phyloP scores from a whole-genome alignment of 2,888 invertebrate genomes.

The Vandiemenella viatica region DNA sequence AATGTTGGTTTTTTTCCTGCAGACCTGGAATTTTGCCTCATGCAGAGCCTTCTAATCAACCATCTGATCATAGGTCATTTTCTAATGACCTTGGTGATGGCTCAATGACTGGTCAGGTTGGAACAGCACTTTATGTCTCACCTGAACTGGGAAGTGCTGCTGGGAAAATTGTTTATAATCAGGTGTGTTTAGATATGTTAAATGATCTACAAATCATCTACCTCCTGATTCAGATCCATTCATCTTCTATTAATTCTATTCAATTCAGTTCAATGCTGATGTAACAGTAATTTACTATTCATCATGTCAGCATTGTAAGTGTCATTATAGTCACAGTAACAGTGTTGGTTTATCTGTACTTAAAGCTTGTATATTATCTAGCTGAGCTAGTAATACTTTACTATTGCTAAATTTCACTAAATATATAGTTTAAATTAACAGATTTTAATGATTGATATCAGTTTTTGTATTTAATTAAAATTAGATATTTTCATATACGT shows the following conservation, averaged over 20 bases:
- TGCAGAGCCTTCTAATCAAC: slow-evolving; percentile 3
- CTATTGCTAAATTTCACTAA: too few relatives aligned
- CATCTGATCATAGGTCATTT: slow-evolving; percentile 13
- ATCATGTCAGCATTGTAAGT: too few relatives aligned
- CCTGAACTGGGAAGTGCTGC: slow-evolving; percentile 68
- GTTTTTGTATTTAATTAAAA: too few relatives aligned
- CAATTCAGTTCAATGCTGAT: not conserved
- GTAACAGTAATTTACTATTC: too few relatives aligned
- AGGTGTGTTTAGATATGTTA: slow-evolving; percentile 23
- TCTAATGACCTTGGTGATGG: slow-evolving; percentile 26
- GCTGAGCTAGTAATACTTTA: too few relatives aligned
- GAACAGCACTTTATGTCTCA: slow-evolving; percentile 88
- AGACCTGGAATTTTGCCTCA: not conserved
- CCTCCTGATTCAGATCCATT: not conserved
- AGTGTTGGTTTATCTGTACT: too few relatives aligned
- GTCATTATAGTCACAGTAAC: too few relatives aligned
- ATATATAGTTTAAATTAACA: too few relatives aligned
- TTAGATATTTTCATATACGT: too few relatives aligned
- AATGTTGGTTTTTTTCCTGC: not conserved
- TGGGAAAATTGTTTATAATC: slow-evolving; percentile 62
- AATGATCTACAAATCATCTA: not conserved
- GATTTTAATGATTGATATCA: too few relatives aligned
- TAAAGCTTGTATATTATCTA: too few relatives aligned
- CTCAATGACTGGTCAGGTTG: slow-evolving; percentile 70
- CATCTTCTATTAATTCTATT: not conserved